phyloP scores from a whole-genome alignment of 2,797 vertebrate genomes.

The Urosaurus nigricauda region DNA sequence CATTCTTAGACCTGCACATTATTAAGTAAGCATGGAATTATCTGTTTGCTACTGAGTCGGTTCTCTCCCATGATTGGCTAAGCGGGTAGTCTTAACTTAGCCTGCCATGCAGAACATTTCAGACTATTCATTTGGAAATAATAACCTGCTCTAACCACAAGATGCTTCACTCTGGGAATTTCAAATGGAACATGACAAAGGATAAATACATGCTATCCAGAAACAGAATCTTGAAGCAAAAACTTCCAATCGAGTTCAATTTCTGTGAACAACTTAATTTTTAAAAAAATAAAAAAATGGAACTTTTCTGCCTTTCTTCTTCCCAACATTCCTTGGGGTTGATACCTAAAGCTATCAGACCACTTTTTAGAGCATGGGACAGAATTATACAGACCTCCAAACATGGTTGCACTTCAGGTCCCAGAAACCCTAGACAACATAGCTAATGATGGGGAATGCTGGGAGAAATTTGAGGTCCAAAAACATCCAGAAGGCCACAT shows the following conservation, averaged over 20 bases:
- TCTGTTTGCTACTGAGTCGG: constrained; percentile 9
- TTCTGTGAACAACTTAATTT: background rate
- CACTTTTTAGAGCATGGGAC: background rate
- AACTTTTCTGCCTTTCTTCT: background rate
- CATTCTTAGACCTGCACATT: background rate
- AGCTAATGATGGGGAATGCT: no score
- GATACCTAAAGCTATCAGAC: background rate
- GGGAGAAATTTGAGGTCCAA: no score
- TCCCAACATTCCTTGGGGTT: background rate
- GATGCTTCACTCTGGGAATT: constrained; percentile 22
- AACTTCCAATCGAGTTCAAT: constrained; percentile 4
- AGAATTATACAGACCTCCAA: background rate
- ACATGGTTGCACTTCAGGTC: no score
- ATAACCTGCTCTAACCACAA: constrained; percentile 30
- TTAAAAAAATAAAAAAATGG: background rate
- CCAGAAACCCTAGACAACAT: no score
- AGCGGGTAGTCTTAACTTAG: constrained; percentile 26
- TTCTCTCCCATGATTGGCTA: constrained; percentile 39
- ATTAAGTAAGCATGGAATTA: constrained; percentile 25
- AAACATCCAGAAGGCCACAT: background rate
- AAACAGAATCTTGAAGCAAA: constrained; percentile 20
- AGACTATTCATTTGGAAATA: constrained; percentile 34
- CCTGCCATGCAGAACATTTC: constrained; percentile 39
- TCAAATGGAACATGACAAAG: constrained; percentile 40
- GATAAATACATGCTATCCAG: constrained; percentile 20